Evolutionary conservation across 2,888 invertebrate species (phyloP).

Genomic region (Biston betularia): DNA sequence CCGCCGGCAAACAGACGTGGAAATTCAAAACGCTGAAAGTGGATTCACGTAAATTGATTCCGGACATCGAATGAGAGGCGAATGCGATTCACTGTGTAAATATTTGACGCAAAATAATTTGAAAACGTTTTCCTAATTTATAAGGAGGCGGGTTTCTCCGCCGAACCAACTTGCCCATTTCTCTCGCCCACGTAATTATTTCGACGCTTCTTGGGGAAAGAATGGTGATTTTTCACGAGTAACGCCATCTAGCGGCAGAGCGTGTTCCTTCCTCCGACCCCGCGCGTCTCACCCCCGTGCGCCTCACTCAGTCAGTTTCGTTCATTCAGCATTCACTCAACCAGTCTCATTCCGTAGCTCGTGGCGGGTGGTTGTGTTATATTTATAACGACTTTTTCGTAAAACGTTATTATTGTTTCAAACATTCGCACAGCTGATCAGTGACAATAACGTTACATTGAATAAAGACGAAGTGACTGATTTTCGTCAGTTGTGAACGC

Average conservation of each 20-base stretch:
- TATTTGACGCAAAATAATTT: conserved; percentile 76
- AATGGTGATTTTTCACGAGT: conserved; percentile 43
- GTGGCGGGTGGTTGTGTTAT: conserved; percentile 49
- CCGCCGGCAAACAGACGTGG: conserved; percentile 66
- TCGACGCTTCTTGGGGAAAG: conserved; percentile 44
- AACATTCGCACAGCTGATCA: conserved; percentile 82
- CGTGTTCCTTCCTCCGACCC: conserved; percentile 51
- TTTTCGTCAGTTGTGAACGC: conserved; percentile 41
- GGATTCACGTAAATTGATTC: conserved; percentile 78
- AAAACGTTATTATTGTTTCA: conserved; percentile 77
- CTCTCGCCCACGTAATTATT: conserved; percentile 59
- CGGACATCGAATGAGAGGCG: conserved; percentile 68
- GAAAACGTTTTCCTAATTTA: conserved; percentile 79
- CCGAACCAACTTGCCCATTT: conserved; percentile 44
- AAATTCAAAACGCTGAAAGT: conserved; percentile 73
- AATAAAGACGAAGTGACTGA: conserved; percentile 38
- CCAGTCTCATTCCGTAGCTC: conserved; percentile 74
- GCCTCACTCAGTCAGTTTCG: conserved; percentile 57
- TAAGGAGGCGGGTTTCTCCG: conserved; percentile 56
- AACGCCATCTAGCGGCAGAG: conserved; percentile 71
- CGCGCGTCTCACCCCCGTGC: conserved; percentile 41
- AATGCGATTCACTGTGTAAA: conserved; percentile 73
- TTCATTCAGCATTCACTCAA: conserved; percentile 76
- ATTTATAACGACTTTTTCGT: conserved; percentile 49
- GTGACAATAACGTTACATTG: conserved; percentile 64